A percentile compares a stretch with the other conserved stretches of the same genome.
Conservation (phyloP, 2,888 invertebrate genomes). For the Aphidoletes aphidimyza region DNA sequence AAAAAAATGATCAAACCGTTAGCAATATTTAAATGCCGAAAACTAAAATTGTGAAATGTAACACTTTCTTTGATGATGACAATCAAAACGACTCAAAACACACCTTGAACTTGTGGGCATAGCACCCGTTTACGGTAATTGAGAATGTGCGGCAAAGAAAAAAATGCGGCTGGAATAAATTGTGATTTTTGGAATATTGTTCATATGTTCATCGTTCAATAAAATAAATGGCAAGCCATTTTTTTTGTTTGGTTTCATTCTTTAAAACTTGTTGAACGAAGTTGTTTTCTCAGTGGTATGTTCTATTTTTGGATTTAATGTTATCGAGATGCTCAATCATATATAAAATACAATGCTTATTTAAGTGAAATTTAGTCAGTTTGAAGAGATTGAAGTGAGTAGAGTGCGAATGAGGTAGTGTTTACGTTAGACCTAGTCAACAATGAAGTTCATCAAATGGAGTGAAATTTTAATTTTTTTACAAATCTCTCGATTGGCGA, state of each 20-base stretch:
- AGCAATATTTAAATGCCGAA: slow-evolving; percentile 1
- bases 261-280: not conserved
- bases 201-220: not conserved
- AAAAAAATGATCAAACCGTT: not conserved
- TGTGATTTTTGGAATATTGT: too few relatives aligned
- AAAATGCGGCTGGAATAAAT: too few relatives aligned
- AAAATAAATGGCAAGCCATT: too few relatives aligned
- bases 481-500: not conserved
- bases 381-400: not conserved
- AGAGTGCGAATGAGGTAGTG: not conserved
- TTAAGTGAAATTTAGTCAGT: not conserved
- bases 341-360: not conserved
- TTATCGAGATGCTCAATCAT: not conserved
- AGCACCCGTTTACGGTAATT: not conserved
- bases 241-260: not conserved
- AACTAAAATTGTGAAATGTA: not conserved
- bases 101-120: not conserved
- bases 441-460: not conserved
- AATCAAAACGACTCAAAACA: not conserved
- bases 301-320: slow-evolving; percentile 21
- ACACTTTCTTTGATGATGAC: not conserved
- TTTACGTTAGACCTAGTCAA: not conserved
- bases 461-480: not conserved
- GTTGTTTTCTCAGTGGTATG: not conserved
- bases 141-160: not conserved